Evolutionary conservation across 2,888 invertebrate species (phyloP).

Genomic region (Ligdia adustata): DNA sequence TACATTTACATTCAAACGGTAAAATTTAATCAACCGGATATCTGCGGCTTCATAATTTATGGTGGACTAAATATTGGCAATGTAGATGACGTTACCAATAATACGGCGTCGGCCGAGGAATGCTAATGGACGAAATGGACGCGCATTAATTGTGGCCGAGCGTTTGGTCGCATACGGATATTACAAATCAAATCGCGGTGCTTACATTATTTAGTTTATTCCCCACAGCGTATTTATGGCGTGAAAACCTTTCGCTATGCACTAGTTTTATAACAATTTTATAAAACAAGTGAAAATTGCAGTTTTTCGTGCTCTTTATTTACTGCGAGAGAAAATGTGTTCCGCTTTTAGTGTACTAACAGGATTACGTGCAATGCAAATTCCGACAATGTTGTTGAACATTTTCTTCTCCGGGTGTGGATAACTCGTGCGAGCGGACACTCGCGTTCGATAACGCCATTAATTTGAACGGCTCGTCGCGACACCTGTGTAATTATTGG

Average conservation of each 20-base stretch:
- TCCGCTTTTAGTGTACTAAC: constrained; percentile 28
- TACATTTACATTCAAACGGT: constrained; percentile 53
- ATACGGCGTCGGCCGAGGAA: constrained; percentile 58
- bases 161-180: constrained; percentile 39
- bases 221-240: neutral
- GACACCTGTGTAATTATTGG: constrained; percentile 56
- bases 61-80: constrained; percentile 58
- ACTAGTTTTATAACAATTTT: too few relatives aligned
- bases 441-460: constrained; percentile 53
- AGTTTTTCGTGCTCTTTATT: neutral
- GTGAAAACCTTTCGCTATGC: too few relatives aligned
- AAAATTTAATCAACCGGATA: constrained; percentile 53
- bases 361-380: constrained; percentile 30
- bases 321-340: neutral
- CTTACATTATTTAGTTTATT: neutral
- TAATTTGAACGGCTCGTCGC: constrained; percentile 54
- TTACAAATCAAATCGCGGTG: constrained; percentile 33
- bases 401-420: constrained; percentile 36
- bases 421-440: constrained; percentile 41
- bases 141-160: constrained; percentile 59
- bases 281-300: neutral
- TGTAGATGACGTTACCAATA: constrained; percentile 64
- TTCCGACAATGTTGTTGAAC: constrained; percentile 31
- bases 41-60: constrained; percentile 55
- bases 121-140: constrained; percentile 65